A percentile compares a stretch with the other conserved stretches of the same genome.
These are phyloP conservation scores for Ellobium chinense DNA, from an alignment of 2,888 invertebrate genomes.

Conservation along the genomic window DNA sequence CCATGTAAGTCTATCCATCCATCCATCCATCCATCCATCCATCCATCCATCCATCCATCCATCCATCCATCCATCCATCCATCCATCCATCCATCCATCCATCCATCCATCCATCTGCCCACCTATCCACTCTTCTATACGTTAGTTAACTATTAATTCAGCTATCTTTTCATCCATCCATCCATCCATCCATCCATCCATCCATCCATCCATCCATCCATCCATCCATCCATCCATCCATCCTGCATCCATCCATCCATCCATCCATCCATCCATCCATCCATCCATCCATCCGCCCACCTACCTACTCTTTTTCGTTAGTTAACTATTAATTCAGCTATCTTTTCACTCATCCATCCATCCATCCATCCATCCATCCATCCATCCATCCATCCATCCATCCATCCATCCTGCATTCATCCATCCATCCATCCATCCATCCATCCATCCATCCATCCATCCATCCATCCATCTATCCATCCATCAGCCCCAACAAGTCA, in stretches of 20 bases:
- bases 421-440: background rate
- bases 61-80: background rate
- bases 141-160: background rate
- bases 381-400: background rate
- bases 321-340: too few species aligned
- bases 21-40: background rate
- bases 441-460: background rate
- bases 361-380: background rate
- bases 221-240: background rate
- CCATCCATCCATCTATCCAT: background rate
- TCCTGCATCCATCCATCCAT: background rate
- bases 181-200: background rate
- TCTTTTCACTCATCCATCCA: too few species aligned
- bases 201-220: background rate
- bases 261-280: background rate
- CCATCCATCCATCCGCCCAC: background rate
- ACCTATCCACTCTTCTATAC: background rate
- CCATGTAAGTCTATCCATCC: background rate
- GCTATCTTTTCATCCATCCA: background rate
- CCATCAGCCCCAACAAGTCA: background rate
- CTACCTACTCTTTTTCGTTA: background rate
- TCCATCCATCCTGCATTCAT: background rate
- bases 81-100: background rate
- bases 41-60: background rate
- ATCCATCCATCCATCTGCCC: background rate